Base-by-base conservation (phyloP, 1,140 invertebrate genomes). In the Saccostrea glomerata region DNA sequence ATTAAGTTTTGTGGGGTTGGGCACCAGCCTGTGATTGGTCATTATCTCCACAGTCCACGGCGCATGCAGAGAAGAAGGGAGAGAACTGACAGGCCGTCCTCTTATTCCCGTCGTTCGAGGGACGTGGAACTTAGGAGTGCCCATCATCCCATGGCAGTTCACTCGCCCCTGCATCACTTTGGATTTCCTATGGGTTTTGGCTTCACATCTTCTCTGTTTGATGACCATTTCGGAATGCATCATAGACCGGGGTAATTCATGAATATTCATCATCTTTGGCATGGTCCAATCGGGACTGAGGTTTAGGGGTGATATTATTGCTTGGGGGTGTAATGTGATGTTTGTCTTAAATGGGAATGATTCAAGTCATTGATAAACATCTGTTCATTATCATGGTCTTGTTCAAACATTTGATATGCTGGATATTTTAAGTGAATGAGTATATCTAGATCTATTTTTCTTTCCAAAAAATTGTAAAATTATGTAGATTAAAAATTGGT, bases 201-300 rank as follows among this genome's bases (percentile, higher is more conserved):
- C 87, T 91, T 92, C 85, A 84, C 86, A 66, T 87, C 90, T 86
- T 89, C 89, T 82, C 86, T 92, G 30, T 90, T 91, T 91, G 91
- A 92, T 82, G 82, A 88, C 83, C 88, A 86, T 85, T 87, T 88
- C 82, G 89, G 87, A 84, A 85, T 83, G 85, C 73, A 70, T 55
- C 55, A 54, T 47, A 66, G 23, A 85, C 25, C 88, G 56, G 88
- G 90, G 89, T 90, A 89, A 87, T 47, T 66, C 5, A 66, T 85
- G 60, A 85, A 63, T 85, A 63, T 63, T 85, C 36, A 63, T 40
- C 30, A 66, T 66, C 23, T 54, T 47, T 84, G 15, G 23, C 40
- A 25, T 82, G 25, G 6, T 82, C 73, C 40, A 47, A 5, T 30
- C 73, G 25, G 25, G 73, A 23, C 40, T 82, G 5, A 82, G 25